Evolutionary conservation across 2,113 vertebrate species (phyloP).

Genomic region (Polypterus bichir): DNA sequence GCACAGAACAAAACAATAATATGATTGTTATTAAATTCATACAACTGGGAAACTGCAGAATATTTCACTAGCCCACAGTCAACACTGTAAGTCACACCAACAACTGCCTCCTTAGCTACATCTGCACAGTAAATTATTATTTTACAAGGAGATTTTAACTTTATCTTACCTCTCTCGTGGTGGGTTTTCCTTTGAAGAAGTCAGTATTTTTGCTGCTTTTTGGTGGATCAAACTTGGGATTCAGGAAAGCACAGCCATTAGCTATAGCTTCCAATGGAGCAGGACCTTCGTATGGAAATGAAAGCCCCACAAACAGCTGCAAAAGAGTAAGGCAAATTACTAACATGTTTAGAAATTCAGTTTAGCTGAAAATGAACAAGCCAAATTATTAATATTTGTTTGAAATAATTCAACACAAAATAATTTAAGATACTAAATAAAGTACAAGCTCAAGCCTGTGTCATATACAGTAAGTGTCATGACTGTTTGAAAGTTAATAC

Average conservation of each 20-base stretch:
- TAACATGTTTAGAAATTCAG: not conserved
- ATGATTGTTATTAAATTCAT: no score
- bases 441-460: no score
- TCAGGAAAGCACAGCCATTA: slow-evolving; percentile 91
- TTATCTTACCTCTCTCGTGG: slow-evolving; percentile 78
- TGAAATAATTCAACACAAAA: not conserved
- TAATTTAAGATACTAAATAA: not conserved
- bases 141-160: no score
- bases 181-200: slow-evolving; percentile 97
- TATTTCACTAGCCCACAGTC: no score
- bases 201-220: slow-evolving; percentile 98
- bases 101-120: no score
- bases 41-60: no score
- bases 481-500: no score
- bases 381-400: not conserved
- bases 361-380: not conserved
- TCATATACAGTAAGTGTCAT: no score
- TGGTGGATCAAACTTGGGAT: slow-evolving; percentile 81
- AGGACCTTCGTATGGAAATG: slow-evolving; percentile 92
- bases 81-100: no score
- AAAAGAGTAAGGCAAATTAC: slow-evolving; percentile 24
- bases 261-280: slow-evolving; percentile 93
- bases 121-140: no score
- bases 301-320: slow-evolving; percentile 92
- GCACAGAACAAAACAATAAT: no score